Conservation (phyloP, 2,113 vertebrate genomes). For the Python bivittatus region DNA sequence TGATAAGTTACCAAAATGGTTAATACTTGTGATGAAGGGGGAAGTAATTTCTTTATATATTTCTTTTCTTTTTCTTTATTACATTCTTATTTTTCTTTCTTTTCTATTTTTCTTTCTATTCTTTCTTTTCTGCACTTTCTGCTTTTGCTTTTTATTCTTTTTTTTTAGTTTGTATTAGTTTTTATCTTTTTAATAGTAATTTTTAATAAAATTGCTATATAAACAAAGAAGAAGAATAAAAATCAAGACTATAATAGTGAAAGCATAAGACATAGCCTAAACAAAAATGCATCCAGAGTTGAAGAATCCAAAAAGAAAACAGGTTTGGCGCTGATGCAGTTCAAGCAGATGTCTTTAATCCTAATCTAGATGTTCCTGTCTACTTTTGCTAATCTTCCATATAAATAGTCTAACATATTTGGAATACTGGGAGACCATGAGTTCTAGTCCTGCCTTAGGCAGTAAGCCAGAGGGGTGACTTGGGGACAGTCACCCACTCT, state of each 20-base stretch:
- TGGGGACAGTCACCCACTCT: too few species aligned
- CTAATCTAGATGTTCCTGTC: background rate
- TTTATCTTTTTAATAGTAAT: too few species aligned
- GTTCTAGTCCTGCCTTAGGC: background rate
- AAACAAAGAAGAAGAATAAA: background rate
- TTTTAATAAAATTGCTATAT: too few species aligned
- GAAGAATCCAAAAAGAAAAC: background rate
- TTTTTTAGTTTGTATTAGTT: too few species aligned
- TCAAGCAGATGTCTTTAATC: background rate
- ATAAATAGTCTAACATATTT: background rate
- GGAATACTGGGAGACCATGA: background rate
- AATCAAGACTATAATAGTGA: background rate
- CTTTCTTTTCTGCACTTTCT: too few species aligned
- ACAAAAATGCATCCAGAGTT: background rate
- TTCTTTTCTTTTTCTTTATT: too few species aligned
- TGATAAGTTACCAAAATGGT: too few species aligned
- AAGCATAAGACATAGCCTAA: background rate
- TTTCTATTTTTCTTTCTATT: too few species aligned
- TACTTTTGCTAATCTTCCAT: background rate
- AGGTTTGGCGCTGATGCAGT: background rate
- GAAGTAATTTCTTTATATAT: too few species aligned
- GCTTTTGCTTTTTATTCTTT: too few species aligned
- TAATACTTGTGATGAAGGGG: too few species aligned
- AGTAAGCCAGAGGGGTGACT: background rate
- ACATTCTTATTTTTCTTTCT: too few species aligned